Conservation (phyloP, 2,797 vertebrate genomes). For the Sylvilagus floridanus region DNA sequence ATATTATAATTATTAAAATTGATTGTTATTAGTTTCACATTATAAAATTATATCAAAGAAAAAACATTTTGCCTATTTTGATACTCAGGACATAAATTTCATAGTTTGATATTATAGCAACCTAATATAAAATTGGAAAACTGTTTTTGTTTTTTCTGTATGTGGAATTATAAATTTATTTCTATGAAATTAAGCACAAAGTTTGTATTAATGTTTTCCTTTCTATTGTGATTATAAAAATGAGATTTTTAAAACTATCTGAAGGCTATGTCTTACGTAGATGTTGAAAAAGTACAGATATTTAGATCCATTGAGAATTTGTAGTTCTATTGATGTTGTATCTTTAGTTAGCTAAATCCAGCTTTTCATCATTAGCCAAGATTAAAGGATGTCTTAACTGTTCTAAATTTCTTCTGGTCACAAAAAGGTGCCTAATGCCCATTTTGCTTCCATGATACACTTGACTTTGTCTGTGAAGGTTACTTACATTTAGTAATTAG, state of each 20-base stretch:
- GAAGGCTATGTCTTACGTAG: neutral
- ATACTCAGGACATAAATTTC: neutral
- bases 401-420: neutral
- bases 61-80: neutral
- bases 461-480: neutral
- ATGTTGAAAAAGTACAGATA: neutral
- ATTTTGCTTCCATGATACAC: neutral
- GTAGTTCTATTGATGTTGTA: neutral
- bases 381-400: neutral
- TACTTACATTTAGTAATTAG: conserved; percentile 45
- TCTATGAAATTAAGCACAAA: neutral
- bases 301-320: neutral
- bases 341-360: neutral
- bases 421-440: neutral
- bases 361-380: neutral
- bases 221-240: neutral
- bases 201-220: neutral
- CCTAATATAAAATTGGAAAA: neutral
- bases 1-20: neutral
- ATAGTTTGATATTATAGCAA: neutral
- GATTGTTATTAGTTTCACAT: neutral
- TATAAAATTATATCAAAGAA: neutral
- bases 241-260: neutral
- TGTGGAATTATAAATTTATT: neutral
- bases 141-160: neutral